A percentile compares a stretch with the other conserved stretches of the same genome.
Conservation (phyloP, 2,113 vertebrate genomes). For the Malurus melanocephalus region DNA sequence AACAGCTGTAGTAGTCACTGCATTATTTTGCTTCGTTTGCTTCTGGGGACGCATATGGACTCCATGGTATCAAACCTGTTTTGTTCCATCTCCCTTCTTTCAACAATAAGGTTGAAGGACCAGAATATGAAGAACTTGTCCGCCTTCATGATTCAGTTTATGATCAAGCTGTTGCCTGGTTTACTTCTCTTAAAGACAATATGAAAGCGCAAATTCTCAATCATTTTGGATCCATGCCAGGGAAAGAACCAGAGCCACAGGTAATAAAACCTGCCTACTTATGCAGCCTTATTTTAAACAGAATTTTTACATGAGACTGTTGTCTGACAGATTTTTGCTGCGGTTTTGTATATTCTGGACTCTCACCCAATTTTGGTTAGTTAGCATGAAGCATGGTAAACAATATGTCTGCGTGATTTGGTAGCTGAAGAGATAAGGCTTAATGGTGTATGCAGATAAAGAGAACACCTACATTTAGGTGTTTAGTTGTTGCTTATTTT, state of each 20-base stretch:
- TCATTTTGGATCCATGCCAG: conserved; percentile 89
- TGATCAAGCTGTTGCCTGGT: conserved; percentile 88
- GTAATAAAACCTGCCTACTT: conserved; percentile 59
- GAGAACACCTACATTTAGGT: neutral
- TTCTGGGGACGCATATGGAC: neutral
- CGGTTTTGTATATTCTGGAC: neutral
- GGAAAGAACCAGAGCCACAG: conserved; percentile 86
- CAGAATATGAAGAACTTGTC: conserved; percentile 82
- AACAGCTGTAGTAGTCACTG: conserved; percentile 4
- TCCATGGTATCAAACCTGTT: neutral
- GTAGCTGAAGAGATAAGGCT: neutral
- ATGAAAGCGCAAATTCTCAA: conserved; percentile 90
- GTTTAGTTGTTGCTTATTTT: neutral
- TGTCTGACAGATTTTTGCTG: neutral
- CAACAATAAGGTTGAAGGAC: conserved; percentile 79
- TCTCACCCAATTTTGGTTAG: neutral
- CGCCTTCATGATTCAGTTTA: conserved; percentile 86
- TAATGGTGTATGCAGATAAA: neutral
- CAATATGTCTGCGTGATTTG: neutral
- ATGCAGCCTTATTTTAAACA: neutral
- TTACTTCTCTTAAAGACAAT: conserved; percentile 88
- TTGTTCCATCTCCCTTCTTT: conserved; percentile 14
- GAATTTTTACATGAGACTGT: neutral
- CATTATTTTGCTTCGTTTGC: conserved; percentile 31
- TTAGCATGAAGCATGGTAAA: neutral